A percentile compares a stretch with the other conserved stretches of the same genome.
Conservation (phyloP, 1,140 invertebrate genomes). For the Zophobas morio region DNA sequence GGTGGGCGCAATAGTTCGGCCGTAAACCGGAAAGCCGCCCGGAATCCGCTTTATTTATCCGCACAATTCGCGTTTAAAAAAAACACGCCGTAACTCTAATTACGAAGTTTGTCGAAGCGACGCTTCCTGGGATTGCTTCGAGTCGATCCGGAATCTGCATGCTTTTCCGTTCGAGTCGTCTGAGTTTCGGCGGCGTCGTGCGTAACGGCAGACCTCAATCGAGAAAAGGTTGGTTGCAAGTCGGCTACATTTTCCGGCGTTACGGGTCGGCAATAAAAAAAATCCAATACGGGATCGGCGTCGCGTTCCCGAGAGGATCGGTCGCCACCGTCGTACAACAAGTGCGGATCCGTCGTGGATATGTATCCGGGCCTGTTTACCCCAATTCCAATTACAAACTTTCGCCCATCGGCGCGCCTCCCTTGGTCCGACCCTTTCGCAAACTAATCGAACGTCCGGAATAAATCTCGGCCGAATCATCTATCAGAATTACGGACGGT, state of each 20-base stretch:
- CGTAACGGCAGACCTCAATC: constrained; percentile 28
- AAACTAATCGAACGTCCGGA: constrained; percentile 52
- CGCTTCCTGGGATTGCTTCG: too few relatives aligned
- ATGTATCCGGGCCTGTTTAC: constrained; percentile 48
- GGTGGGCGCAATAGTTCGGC: constrained; percentile 21
- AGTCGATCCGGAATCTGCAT: neutral
- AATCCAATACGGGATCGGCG: constrained; percentile 42
- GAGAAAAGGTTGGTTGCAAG: constrained; percentile 32
- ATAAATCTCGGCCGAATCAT: constrained; percentile 51
- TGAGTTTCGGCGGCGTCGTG: neutral
- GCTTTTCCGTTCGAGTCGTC: neutral
- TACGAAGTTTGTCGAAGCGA: too few relatives aligned
- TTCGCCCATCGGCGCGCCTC: constrained; percentile 36
- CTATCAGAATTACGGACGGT: constrained; percentile 41
- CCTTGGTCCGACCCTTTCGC: constrained; percentile 19
- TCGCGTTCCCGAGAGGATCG: constrained; percentile 26
- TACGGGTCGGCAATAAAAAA: constrained; percentile 48
- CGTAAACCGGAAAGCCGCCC: constrained; percentile 5
- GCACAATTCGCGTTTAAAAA: too few relatives aligned
- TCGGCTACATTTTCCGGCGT: constrained; percentile 35
- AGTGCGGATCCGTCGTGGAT: constrained; percentile 49
- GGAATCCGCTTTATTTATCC: too few relatives aligned
- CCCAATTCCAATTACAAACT: constrained; percentile 52
- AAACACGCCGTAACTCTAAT: too few relatives aligned
- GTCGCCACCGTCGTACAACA: constrained; percentile 32